phyloP scores from a whole-genome alignment of 2,888 invertebrate species.

The Phengaris arion region DNA sequence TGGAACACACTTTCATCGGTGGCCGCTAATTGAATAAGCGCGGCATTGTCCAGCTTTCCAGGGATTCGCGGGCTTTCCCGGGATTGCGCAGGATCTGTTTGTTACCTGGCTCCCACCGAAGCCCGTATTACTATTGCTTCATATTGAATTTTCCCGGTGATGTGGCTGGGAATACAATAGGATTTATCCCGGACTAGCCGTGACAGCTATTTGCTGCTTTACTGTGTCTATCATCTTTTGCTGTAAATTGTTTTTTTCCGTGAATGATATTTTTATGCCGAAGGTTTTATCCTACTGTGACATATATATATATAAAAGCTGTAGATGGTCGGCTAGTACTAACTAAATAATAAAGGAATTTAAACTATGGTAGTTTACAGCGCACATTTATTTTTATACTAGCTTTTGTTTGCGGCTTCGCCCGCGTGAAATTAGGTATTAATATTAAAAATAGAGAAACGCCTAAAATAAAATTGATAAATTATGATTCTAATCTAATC shows the following conservation, averaged over 20 bases:
- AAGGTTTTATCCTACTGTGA: too few relatives aligned
- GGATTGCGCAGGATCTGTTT: slow-evolving; percentile 37
- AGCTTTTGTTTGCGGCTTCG: too few relatives aligned
- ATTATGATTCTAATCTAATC: too few relatives aligned
- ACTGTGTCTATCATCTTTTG: neutral
- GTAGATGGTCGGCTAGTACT: too few relatives aligned
- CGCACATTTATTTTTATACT: too few relatives aligned
- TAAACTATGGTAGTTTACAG: too few relatives aligned
- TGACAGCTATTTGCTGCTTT: slow-evolving; percentile 1
- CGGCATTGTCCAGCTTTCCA: slow-evolving; percentile 34
- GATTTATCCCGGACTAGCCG: slow-evolving; percentile 13
- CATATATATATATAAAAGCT: neutral
- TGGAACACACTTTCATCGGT: slow-evolving; percentile 4
- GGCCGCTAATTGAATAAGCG: slow-evolving; percentile 41
- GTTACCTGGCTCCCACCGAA: slow-evolving; percentile 41
- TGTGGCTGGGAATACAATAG: slow-evolving; percentile 29
- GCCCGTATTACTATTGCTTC: slow-evolving; percentile 40
- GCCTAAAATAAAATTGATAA: too few relatives aligned
- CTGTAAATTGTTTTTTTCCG: neutral
- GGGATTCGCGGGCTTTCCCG: slow-evolving; percentile 34
- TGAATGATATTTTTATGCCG: neutral
- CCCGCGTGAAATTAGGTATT: too few relatives aligned
- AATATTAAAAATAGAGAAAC: too few relatives aligned
- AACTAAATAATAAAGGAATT: too few relatives aligned
- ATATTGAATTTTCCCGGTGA: slow-evolving; percentile 39